Conservation (phyloP, 2,797 vertebrate genomes). For the Capromys pilorides region DNA sequence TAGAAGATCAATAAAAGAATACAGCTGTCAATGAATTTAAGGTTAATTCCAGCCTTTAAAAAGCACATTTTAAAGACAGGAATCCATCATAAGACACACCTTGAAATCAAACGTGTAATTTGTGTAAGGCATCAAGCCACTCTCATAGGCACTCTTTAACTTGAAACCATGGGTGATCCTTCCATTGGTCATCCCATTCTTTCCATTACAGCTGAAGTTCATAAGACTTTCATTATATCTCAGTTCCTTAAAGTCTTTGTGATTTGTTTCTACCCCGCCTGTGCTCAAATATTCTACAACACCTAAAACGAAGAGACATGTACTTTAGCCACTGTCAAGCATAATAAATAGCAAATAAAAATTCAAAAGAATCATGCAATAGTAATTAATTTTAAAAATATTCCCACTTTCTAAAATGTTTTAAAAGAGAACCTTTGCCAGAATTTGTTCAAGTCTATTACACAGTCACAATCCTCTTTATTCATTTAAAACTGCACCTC, state of each 20-base stretch:
- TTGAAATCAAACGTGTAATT: constrained; percentile 98
- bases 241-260: constrained; percentile 99
- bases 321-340: background rate
- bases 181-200: constrained; percentile 94
- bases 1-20: background rate
- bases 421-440: background rate
- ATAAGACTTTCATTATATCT: constrained; percentile 97
- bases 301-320: constrained; percentile 85
- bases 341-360: background rate
- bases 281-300: constrained; percentile 98
- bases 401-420: constrained; percentile 4
- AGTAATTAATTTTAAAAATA: constrained; percentile 16
- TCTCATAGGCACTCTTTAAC: constrained; percentile 98
- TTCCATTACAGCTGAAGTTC: constrained; percentile 98
- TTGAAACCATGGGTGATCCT: constrained; percentile 99
- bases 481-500: constrained; percentile 23
- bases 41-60: background rate
- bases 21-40: background rate
- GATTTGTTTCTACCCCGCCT: constrained; percentile 97
- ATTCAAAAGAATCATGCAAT: constrained; percentile 1
- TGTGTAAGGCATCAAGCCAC: constrained; percentile 98
- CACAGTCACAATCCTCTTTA: background rate
- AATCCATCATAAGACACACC: constrained; percentile 81
- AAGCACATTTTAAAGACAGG: background rate
- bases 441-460: constrained; percentile 5